Conservation (phyloP, 2,113 vertebrate genomes). For the Beaufortia kweichowensis region DNA sequence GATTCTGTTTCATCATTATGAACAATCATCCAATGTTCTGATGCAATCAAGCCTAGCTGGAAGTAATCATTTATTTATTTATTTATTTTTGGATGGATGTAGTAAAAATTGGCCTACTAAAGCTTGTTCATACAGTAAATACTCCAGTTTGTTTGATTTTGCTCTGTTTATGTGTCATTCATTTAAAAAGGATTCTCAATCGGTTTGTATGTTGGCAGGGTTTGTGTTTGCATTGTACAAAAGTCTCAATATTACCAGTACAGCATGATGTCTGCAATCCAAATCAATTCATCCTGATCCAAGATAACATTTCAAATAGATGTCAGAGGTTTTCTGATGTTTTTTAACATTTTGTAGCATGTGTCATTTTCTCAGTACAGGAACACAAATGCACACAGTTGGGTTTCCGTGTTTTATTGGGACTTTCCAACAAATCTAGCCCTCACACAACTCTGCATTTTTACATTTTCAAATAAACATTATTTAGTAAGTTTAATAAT, state of each 20-base stretch:
- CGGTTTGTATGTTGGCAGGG: neutral
- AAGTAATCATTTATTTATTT: neutral
- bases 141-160: conserved; percentile 25
- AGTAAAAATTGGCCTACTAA: too few species aligned
- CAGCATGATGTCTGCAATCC: conserved; percentile 10
- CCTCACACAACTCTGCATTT: too few species aligned
- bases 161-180: conserved; percentile 13
- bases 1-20: neutral
- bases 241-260: neutral
- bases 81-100: too few species aligned
- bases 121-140: too few species aligned
- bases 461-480: too few species aligned
- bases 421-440: too few species aligned
- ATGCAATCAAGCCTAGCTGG: neutral
- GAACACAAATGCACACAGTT: too few species aligned
- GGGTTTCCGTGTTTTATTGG: too few species aligned
- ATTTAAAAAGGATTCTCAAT: neutral
- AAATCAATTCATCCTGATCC: neutral
- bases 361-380: conserved; percentile 50
- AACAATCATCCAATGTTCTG: neutral
- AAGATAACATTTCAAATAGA: conserved; percentile 12
- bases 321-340: conserved; percentile 38
- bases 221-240: neutral
- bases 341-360: conserved; percentile 40
- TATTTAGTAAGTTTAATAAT: too few species aligned